Evolutionary conservation across 2,113 vertebrate genomes (phyloP).

Genomic region (Phalacrocorax brasilianus): DNA sequence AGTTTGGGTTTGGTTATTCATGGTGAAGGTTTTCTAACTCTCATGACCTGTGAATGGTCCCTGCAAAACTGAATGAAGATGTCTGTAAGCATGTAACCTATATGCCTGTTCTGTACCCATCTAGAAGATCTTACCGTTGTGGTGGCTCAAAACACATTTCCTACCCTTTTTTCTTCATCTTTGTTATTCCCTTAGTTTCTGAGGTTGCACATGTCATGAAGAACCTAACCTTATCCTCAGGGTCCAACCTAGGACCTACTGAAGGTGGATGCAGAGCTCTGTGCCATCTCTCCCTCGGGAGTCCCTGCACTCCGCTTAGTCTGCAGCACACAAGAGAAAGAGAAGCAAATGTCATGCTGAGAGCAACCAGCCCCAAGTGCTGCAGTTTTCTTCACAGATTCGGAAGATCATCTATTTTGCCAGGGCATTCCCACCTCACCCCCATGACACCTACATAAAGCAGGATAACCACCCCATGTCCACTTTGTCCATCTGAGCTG

Average conservation of each 20-base stretch:
- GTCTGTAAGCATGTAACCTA: not conserved
- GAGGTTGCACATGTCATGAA: not conserved
- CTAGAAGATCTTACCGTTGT: not conserved
- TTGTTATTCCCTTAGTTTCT: not conserved
- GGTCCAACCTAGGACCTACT: not conserved
- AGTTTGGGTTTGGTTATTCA: slow-evolving; percentile 1
- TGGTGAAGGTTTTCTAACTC: not conserved
- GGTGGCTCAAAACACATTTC: not conserved
- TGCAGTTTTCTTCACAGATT: not conserved
- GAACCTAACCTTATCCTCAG: not conserved
- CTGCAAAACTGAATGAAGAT: not conserved
- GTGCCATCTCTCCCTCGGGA: not conserved
- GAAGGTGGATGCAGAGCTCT: not conserved
- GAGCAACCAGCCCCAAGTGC: not conserved
- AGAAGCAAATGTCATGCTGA: not conserved
- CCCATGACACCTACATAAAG: not conserved
- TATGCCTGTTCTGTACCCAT: not conserved
- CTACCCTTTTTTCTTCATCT: not conserved
- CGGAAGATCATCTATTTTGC: not conserved
- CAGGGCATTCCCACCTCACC: not conserved
- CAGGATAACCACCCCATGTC: not conserved
- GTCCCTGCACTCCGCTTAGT: not conserved
- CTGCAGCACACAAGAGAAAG: not conserved
- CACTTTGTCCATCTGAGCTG: not conserved
- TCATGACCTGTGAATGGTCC: not conserved